Evolutionary conservation across 2,113 vertebrate genomes (phyloP).

Genomic region (Ictidomys tridecemlineatus): DNA sequence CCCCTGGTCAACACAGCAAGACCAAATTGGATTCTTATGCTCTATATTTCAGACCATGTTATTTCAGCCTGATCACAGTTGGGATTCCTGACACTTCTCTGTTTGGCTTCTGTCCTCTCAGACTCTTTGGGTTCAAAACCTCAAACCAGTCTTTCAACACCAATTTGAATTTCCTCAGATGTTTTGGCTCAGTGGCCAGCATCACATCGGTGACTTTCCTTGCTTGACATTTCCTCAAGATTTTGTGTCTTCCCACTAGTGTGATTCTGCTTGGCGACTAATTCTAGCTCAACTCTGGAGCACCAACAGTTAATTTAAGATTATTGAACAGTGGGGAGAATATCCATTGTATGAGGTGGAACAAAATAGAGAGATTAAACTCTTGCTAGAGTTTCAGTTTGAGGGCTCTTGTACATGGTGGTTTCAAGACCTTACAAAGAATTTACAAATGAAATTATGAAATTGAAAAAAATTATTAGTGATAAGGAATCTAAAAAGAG

Average conservation of each 20-base stretch:
- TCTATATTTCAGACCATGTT: neutral
- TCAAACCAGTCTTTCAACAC: neutral
- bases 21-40: neutral
- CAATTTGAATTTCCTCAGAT: neutral
- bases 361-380: neutral
- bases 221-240: neutral
- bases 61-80: neutral
- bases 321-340: neutral
- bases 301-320: neutral
- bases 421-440: conserved; percentile 37
- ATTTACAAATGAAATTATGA: conserved; percentile 25
- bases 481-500: neutral
- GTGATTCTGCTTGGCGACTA: neutral
- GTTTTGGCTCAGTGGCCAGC: neutral
- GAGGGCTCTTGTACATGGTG: conserved; percentile 4
- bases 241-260: neutral
- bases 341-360: neutral
- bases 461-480: neutral
- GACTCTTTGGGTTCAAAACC: neutral
- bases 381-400: neutral
- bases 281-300: neutral
- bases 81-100: neutral
- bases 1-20: neutral
- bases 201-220: neutral
- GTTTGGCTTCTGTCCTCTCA: neutral